Conservation (phyloP, 2,113 vertebrate genomes). For the Pelusios castaneus region DNA sequence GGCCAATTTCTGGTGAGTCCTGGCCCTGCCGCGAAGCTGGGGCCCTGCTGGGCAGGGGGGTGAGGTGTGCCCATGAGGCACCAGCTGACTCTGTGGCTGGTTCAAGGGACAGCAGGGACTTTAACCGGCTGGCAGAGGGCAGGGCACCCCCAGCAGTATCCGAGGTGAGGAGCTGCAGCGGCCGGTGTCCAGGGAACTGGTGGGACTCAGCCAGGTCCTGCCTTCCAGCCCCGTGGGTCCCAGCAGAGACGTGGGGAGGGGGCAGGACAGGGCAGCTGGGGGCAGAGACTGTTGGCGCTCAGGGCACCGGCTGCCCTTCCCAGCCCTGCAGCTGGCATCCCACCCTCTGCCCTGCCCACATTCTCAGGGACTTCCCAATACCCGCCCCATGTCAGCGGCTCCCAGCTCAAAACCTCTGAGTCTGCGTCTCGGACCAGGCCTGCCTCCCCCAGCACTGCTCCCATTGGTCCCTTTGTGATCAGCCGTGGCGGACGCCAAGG, state of each 20-base stretch:
- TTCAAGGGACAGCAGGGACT: too few species aligned
- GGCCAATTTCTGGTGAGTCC: constrained; percentile 94
- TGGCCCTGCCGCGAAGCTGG: not conserved
- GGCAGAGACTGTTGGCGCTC: too few species aligned
- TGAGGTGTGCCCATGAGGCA: too few species aligned
- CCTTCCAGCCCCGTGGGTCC: not conserved
- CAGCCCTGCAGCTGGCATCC: not conserved
- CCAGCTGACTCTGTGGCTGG: not conserved
- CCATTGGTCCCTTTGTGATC: not conserved
- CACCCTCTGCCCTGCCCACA: not conserved
- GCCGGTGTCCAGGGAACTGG: not conserved
- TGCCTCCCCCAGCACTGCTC: too few species aligned
- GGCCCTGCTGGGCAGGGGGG: not conserved
- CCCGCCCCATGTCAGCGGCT: not conserved
- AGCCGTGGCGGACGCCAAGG: not conserved
- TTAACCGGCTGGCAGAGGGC: not conserved
- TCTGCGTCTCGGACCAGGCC: not conserved
- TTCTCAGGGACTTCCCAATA: not conserved
- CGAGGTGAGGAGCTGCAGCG: too few species aligned
- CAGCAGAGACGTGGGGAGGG: too few species aligned
- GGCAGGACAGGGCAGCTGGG: too few species aligned
- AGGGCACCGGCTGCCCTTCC: not conserved
- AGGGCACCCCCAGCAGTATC: not conserved
- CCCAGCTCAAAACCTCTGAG: too few species aligned
- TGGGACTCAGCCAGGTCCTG: not conserved